Conservation (phyloP, 1,140 invertebrate genomes). For the Metopolophium dirhodum region DNA sequence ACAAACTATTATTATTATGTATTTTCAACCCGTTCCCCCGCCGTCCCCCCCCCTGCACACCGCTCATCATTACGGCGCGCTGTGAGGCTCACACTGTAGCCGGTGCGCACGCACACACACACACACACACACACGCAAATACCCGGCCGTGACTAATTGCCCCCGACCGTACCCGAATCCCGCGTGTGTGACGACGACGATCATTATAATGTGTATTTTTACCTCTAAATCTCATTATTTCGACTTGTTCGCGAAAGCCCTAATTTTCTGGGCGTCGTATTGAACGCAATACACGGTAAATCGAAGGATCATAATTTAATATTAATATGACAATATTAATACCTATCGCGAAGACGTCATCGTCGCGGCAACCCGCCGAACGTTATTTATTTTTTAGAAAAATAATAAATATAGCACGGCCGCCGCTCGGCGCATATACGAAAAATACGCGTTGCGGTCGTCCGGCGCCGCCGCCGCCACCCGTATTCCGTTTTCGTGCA, state of each 20-base stretch:
- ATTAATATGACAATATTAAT: too few species aligned
- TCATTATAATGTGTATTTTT: background rate
- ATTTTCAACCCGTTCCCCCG: background rate
- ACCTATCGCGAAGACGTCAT: background rate
- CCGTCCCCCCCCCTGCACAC: too few species aligned
- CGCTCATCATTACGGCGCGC: background rate
- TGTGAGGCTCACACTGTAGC: background rate
- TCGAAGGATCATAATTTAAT: background rate
- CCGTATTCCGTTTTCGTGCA: background rate
- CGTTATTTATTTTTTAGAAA: background rate
- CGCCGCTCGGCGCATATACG: too few species aligned
- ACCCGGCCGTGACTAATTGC: conserved; percentile 47
- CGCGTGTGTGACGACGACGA: conserved; percentile 2
- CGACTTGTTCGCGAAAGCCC: conserved; percentile 7
- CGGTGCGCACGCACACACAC: background rate
- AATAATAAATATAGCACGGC: background rate
- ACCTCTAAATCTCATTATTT: conserved; percentile 36
- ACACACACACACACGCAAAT: background rate
- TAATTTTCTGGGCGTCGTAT: background rate
- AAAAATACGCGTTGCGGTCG: background rate
- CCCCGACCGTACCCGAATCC: conserved; percentile 26
- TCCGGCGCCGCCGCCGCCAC: background rate
- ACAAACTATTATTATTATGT: background rate
- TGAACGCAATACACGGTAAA: background rate
- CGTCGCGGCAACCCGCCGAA: too few species aligned